Evolutionary conservation across 1,140 invertebrate species (phyloP), one percentile per base, ranked within the genome.

Genomic region (Centruroides vittatus): DNA sequence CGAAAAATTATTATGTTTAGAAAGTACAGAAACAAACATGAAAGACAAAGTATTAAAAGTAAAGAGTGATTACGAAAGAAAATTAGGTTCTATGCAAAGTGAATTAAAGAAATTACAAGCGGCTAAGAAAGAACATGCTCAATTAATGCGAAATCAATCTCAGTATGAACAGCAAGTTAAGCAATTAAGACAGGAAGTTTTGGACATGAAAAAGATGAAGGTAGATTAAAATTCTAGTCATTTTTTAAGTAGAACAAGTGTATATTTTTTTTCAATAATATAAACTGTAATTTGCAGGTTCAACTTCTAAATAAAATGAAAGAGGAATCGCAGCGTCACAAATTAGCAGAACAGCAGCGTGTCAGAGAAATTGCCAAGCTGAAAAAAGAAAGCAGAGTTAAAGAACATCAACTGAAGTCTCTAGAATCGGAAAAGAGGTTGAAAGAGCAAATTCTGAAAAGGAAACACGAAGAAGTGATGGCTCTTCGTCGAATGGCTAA

Each of bases 391-490:
- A 85, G 88, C 56, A 75, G 90, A 23, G 84, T 84, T 61, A 89
- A 92, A 69, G 91, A 92, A 11, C 93, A 89, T 70, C 79, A 86
- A 61, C 94, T 97, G 34, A 79, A 85, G 67, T 83, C 81, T 0
- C 75, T 99, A 57, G 89, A 98, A 74, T 85, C 86, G 2, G 88
- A 96, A 72, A 64, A 61, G 12, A 86, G 89, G 61, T 83, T 84
- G 71, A 84, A 92, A 57, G 97, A 95, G 73, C 93, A 98, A 68
- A 84, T 93, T 3, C 76, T 99, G 5, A 84, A 86, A 69, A 78
- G 94, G 49, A 97, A 94, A 72, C 91, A 95, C 66, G 90, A 97
- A 70, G 94, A 99, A 76, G 90, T 98, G 2, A 85, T 86, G 1
- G 83, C 86, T 1, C 74, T 98, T 53, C 80, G 86, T 59, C 84